phyloP scores from a whole-genome alignment of 2,113 vertebrate genomes.

The Lampris megalopsis region DNA sequence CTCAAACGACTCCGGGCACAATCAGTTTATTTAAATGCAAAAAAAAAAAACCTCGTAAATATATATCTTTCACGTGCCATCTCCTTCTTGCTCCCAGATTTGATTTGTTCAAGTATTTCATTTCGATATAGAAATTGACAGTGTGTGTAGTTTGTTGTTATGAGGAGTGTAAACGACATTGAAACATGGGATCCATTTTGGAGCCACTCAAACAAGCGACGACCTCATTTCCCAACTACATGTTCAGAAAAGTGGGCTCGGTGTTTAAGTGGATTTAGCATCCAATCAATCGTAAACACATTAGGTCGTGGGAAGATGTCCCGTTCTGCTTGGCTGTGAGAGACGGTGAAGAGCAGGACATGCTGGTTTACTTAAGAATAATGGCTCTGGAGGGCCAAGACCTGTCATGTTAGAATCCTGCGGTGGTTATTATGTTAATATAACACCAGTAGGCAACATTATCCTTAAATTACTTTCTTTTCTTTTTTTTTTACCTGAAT shows the following conservation, averaged over 20 bases:
- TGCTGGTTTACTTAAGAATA: constrained; percentile 75
- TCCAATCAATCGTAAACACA: constrained; percentile 80
- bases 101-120: too few relatives aligned
- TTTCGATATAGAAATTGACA: too few relatives aligned
- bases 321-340: constrained; percentile 51
- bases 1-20: too few relatives aligned
- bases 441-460: constrained; percentile 42
- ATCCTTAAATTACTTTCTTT: constrained; percentile 64
- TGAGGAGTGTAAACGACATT: not conserved
- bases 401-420: constrained; percentile 65
- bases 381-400: constrained; percentile 55
- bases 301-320: constrained; percentile 75
- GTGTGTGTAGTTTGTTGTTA: too few relatives aligned
- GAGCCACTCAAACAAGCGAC: constrained; percentile 72
- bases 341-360: constrained; percentile 59
- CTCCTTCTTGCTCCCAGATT: too few relatives aligned
- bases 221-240: constrained; percentile 65
- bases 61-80: too few relatives aligned
- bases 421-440: constrained; percentile 67
- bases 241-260: constrained; percentile 41
- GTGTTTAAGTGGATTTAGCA: constrained; percentile 76
- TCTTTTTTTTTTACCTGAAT: constrained; percentile 47
- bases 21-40: too few relatives aligned
- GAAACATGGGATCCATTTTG: constrained; percentile 44
- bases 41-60: too few relatives aligned